Evolutionary conservation across 2,888 invertebrate species (phyloP), one percentile per base, ranked within the genome.

Genomic region (Coelopa pilipes): DNA sequence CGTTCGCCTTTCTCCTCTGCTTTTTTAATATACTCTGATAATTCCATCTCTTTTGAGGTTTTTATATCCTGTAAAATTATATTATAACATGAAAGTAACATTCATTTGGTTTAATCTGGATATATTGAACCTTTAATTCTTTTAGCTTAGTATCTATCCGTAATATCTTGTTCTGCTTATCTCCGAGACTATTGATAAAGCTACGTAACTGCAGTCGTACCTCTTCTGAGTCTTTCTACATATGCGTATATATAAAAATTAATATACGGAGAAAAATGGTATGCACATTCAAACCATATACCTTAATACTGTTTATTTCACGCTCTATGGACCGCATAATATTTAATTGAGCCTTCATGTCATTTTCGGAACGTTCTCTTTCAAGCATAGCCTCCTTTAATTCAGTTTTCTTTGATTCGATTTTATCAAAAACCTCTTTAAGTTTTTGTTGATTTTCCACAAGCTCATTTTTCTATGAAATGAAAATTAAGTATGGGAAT

Each of bases 321-420:
- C 74, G 85, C 85, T 84, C 88, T 78, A 73, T 88, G 83, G 69
- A 85, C 87, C 79, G 83, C 84, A 72, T 85, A 87, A 78, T 86
- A 84, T 71, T 84, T 83, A 59, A 85, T 83, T 78, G 62, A 47
- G 76, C 73, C 15, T 70, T 81, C 74, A 72, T 53, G 65, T 78
- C 68, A 17, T 74, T 75, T 70, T 79, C 78, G 7, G 74, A 69
- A 47, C 62, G 46, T 17, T 77, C 72, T 9, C 77, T 78, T 45
- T 78, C 74, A 45, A 67, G 76, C 63, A 77, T 79, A 0, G 74
- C 67, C 13, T 80, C 77, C 0, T 67, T 60, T 1, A 69, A 53
- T 72, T 82, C 88, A 80, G 80, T 81, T 34, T 81, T 78, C 73
- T 84, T 86, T 80, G 84, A 85, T 53, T 83, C 85, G 72, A 78